These are phyloP conservation scores for Ceratina calcarata DNA, from an alignment of 1,140 invertebrate genomes.

Conservation along the genomic window DNA sequence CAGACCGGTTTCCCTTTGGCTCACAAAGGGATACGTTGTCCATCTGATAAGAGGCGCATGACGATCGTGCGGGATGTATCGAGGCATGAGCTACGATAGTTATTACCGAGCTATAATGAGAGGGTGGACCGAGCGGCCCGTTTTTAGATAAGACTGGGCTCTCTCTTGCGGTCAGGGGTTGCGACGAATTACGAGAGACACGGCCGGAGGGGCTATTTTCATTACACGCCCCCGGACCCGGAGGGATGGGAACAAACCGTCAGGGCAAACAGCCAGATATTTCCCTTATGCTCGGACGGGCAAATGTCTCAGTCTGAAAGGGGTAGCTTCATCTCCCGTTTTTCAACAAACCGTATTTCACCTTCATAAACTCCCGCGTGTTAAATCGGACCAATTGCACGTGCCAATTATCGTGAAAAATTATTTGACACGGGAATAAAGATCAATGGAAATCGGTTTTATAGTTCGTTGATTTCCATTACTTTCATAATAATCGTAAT, in stretches of 20 bases:
- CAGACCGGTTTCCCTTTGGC: constrained; percentile 1
- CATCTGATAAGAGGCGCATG: constrained; percentile 35
- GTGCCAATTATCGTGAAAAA: no score
- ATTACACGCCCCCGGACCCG: constrained; percentile 63
- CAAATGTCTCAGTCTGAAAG: constrained; percentile 38
- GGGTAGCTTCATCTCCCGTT: no score
- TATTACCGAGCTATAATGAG: constrained; percentile 60
- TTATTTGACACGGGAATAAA: no score
- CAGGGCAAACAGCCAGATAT: constrained; percentile 48
- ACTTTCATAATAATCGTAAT: neutral
- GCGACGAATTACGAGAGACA: constrained; percentile 65
- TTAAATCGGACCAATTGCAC: no score
- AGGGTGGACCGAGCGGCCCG: constrained; percentile 56
- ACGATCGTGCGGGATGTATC: constrained; percentile 32
- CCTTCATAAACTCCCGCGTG: no score
- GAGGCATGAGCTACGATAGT: constrained; percentile 29
- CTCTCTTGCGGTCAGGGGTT: constrained; percentile 67
- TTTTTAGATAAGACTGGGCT: constrained; percentile 70
- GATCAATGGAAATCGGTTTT: no score
- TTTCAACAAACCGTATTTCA: no score
- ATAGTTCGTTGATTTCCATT: no score
- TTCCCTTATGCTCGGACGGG: constrained; percentile 38
- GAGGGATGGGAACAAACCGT: constrained; percentile 14
- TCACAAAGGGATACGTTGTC: constrained; percentile 22
- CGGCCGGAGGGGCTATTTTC: constrained; percentile 70